Base-by-base conservation (phyloP, 2,113 vertebrate genomes). In the Helogale parvula region DNA sequence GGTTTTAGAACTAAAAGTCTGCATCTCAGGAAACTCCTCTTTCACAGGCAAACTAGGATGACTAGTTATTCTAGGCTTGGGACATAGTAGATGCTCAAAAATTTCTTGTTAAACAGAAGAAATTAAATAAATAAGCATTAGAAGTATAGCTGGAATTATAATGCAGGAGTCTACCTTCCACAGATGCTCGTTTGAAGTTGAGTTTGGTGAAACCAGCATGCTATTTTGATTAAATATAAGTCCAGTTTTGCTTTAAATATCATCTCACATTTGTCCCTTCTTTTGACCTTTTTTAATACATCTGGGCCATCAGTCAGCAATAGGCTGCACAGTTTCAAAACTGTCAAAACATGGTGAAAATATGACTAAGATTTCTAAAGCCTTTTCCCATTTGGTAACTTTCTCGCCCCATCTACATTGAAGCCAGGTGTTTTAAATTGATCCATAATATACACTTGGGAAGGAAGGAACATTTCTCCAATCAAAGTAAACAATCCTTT, bases 401-500 rank as follows among this genome's bases (percentile, higher is more conserved):
- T 97, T 95, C n/a, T 54, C 12, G 38, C 11, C 14, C 47, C 33
- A 65, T 77, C 47, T 81, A 81, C 60, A 69, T 27, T 88, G 50
- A 90, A 86, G 45, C 19, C 45, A 45, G 65, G 10, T 89, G 63
- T 68, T 91, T 95, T 90, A 90, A 89, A 80, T 63, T 41, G 57
- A 90, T 63, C 71, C 14, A 15, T 71, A 66, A 68, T 66, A 69
- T 65, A 65, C 7, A 45, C 16, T 80, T 93, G 60, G 60, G 54
- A 94, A 96, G 21, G 11, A 33, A 82, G 63, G 10, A 89, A 5
- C 35, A 69, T 82, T 90, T 96, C 71, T 85, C n/a, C n/a, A 86
- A 27, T 86, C 83, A 83, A 79, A 96, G 82, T 90, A 93, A 93
- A 69, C n/a, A 85, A 27, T 25, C 9, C 50, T 94, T 97, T 83